phyloP scores from a whole-genome alignment of 1,140 invertebrate species.

The Drosophila nasuta region DNA sequence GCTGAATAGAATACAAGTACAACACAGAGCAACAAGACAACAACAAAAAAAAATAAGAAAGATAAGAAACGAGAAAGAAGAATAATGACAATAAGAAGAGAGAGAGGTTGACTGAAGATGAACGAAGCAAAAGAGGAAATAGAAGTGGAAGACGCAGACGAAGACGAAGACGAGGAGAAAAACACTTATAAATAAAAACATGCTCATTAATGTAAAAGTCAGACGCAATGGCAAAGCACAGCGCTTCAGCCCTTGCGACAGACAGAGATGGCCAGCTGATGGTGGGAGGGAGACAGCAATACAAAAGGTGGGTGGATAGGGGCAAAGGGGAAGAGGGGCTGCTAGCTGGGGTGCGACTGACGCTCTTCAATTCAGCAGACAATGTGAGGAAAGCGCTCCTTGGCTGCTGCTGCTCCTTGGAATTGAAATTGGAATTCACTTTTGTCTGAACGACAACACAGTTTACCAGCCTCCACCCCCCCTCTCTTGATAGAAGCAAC shows the following conservation, averaged over 20 bases:
- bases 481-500: not conserved
- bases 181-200: conserved; percentile 82
- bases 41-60: not conserved
- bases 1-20: conserved; percentile 18
- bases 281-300: conserved; percentile 4
- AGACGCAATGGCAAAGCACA: conserved; percentile 35
- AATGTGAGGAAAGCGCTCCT: conserved; percentile 35
- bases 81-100: conserved; percentile 41
- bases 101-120: too few relatives aligned
- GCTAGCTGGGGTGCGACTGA: not conserved
- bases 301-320: not conserved
- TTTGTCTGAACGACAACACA: conserved; percentile 56
- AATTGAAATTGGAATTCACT: conserved; percentile 65
- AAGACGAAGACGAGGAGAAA: conserved; percentile 36
- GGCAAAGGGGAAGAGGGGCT: not conserved
- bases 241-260: conserved; percentile 12
- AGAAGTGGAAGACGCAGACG: not conserved
- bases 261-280: conserved; percentile 6
- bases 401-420: conserved; percentile 45
- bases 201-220: conserved; percentile 82
- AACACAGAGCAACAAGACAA: too few relatives aligned
- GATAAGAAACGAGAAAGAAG: conserved; percentile 13
- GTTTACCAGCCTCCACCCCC: not conserved
- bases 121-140: not conserved
- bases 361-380: conserved; percentile 36